A percentile compares a stretch with the other conserved stretches of the same genome.
These are phyloP conservation scores for Gavialis gangeticus DNA, from an alignment of 2,113 vertebrate genomes.

Conservation along the genomic window DNA sequence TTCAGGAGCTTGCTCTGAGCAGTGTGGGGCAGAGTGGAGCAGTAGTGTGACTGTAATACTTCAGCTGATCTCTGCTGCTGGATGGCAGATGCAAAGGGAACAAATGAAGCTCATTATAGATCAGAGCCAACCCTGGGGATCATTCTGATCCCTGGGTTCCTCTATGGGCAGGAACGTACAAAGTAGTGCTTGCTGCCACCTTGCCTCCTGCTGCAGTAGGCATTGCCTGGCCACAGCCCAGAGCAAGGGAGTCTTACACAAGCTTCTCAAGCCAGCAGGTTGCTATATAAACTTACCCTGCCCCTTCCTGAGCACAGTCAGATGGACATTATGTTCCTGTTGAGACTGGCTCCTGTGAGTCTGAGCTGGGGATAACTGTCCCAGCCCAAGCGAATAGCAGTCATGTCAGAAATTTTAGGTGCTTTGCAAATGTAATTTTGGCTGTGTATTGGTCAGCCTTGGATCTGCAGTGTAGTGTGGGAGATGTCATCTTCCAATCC, in stretches of 20 bases:
- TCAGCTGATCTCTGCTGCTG: rapidly evolving
- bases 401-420: neutral
- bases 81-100: neutral
- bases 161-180: neutral
- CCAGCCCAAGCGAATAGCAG: neutral
- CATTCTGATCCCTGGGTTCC: neutral
- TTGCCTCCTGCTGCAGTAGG: no score
- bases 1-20: neutral
- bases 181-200: neutral
- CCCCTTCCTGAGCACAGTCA: neutral
- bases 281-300: neutral
- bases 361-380: neutral
- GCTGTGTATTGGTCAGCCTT: no score
- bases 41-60: rapidly evolving
- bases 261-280: neutral
- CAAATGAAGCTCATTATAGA: rapidly evolving
- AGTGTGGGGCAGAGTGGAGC: rapidly evolving
- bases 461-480: no score
- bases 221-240: neutral
- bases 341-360: neutral
- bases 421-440: neutral
- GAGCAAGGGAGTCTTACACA: neutral
- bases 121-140: neutral
- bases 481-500: no score
- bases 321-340: neutral